Evolutionary conservation across 30 jellyfish, hydroid and myxozoan species (phyloP).

Genomic region (Hydra vulgaris): DNA sequence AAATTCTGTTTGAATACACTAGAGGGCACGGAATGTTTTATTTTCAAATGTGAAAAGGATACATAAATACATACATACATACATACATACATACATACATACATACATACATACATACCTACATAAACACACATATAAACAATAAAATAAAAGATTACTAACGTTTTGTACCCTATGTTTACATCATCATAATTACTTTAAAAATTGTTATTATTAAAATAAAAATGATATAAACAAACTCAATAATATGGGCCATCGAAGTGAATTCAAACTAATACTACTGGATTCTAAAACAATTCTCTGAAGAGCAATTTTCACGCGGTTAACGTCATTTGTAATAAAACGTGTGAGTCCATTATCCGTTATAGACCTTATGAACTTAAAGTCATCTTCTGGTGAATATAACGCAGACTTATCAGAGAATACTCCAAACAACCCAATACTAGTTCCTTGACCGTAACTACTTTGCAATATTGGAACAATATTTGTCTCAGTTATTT

Average conservation of each 20-base stretch:
- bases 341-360: slow-evolving; percentile 13
- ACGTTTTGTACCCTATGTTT: not conserved
- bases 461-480: not conserved
- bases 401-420: slow-evolving; percentile 1
- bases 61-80: too few species aligned
- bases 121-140: too few species aligned
- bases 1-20: too few species aligned
- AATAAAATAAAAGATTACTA: too few species aligned
- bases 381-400: slow-evolving; percentile 12
- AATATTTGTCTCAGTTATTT: not conserved
- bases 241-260: not conserved
- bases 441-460: slow-evolving; percentile 8
- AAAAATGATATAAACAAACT: not conserved
- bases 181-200: not conserved
- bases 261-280: not conserved
- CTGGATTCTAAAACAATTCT: not conserved
- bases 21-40: too few species aligned
- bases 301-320: slow-evolving; percentile 17
- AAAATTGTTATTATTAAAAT: too few species aligned
- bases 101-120: too few species aligned
- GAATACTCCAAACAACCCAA: slow-evolving; percentile 15
- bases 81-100: too few species aligned
- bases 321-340: slow-evolving; percentile 18
- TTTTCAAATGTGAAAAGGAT: too few species aligned
- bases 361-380: not conserved